phyloP scores from a whole-genome alignment of 2,797 vertebrate genomes.

The Myotis pilosus region DNA sequence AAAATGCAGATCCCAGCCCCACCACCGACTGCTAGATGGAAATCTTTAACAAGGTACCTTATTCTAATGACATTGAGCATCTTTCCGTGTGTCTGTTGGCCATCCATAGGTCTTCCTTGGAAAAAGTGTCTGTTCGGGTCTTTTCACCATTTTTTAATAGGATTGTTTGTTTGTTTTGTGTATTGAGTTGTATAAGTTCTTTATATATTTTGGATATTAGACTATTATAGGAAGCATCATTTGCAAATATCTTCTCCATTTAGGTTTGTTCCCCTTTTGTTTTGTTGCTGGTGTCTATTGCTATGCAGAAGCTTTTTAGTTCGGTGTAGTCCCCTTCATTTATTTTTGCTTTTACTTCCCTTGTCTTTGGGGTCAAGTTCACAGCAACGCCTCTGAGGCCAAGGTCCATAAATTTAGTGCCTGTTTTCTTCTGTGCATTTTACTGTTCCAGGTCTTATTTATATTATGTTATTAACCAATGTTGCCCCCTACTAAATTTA shows the following conservation, averaged over 20 bases:
- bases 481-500: not conserved
- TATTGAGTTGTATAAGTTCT: not conserved
- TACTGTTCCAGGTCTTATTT: not conserved
- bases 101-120: not conserved
- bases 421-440: not conserved
- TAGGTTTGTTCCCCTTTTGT: not conserved
- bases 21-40: not conserved
- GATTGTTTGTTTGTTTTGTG: not conserved
- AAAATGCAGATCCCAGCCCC: not conserved
- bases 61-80: not conserved
- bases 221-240: not conserved
- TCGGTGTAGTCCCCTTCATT: not conserved
- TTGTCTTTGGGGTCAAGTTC: not conserved
- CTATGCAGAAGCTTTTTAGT: not conserved
- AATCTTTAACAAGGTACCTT: not conserved
- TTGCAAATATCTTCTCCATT: not conserved
- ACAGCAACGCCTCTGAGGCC: not conserved
- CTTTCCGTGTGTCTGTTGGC: not conserved
- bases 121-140: not conserved
- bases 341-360: not conserved
- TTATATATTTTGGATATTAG: not conserved
- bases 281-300: not conserved
- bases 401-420: not conserved
- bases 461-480: not conserved
- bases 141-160: not conserved